These are phyloP conservation scores for Eulemur mongoz DNA, from an alignment of 2,797 vertebrate species.

Conservation along the genomic window DNA sequence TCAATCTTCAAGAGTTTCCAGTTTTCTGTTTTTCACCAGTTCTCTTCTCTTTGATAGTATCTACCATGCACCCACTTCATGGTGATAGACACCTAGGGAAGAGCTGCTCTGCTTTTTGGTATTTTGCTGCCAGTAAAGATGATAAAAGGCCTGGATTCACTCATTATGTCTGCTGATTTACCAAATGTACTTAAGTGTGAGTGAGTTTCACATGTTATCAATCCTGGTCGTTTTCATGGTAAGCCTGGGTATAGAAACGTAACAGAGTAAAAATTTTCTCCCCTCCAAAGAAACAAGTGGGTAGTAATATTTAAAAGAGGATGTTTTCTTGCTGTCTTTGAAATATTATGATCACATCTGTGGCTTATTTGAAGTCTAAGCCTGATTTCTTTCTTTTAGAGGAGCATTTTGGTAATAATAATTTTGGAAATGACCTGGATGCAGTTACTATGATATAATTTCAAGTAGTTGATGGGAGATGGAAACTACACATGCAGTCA, in stretches of 20 bases:
- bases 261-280: not conserved
- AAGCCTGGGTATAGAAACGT: not conserved
- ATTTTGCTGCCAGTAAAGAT: not conserved
- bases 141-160: not conserved
- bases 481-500: not conserved
- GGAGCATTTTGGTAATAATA: not conserved
- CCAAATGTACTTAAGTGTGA: not conserved
- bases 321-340: not conserved
- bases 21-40: not conserved
- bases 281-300: not conserved
- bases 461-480: not conserved
- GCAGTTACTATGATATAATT: not conserved
- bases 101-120: not conserved
- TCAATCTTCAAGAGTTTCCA: not conserved
- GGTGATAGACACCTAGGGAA: not conserved
- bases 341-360: not conserved
- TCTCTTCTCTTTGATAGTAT: not conserved
- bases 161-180: not conserved
- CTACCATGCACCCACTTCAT: not conserved
- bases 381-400: conserved; percentile 1
- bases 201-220: not conserved
- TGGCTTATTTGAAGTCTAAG: not conserved
- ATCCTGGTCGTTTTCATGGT: not conserved
- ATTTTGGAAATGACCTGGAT: not conserved
- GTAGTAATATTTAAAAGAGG: not conserved